phyloP scores from a whole-genome alignment of 2,888 invertebrate species.

The Mellilla xanthometata region DNA sequence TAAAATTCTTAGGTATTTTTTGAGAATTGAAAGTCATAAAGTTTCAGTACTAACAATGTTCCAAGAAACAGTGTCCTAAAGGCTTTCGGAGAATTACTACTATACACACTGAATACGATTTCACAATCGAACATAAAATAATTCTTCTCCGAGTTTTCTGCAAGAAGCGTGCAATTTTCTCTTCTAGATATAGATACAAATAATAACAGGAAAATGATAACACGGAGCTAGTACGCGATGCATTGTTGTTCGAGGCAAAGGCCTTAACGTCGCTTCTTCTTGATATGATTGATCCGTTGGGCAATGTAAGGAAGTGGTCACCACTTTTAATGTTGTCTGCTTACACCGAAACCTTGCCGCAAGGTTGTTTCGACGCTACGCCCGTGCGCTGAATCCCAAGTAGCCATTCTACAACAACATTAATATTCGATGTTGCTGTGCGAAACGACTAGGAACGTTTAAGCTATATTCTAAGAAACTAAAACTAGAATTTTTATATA shows the following conservation, averaged over 20 bases:
- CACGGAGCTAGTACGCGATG: neutral
- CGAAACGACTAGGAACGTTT: constrained; percentile 20
- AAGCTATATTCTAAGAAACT: too few relatives aligned
- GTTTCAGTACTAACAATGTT: too few relatives aligned
- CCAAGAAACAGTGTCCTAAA: too few relatives aligned
- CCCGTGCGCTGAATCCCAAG: constrained; percentile 66
- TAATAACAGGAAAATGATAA: constrained; percentile 9
- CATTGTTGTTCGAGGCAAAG: constrained; percentile 3
- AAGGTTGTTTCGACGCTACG: constrained; percentile 63
- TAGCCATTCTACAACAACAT: constrained; percentile 51
- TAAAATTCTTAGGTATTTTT: too few relatives aligned
- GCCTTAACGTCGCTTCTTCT: constrained; percentile 4
- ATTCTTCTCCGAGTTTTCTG: too few relatives aligned
- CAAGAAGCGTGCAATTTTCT: neutral
- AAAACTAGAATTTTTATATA: too few relatives aligned
- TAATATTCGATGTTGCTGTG: constrained; percentile 32
- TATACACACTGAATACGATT: too few relatives aligned
- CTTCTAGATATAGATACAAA: neutral
- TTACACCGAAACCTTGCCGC: constrained; percentile 64
- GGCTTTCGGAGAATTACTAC: too few relatives aligned
- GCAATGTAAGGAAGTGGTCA: constrained; percentile 33
- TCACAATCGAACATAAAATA: too few relatives aligned
- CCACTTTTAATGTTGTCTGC: constrained; percentile 44
- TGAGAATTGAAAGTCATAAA: too few relatives aligned
- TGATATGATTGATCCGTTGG: constrained; percentile 23